Base-by-base conservation (phyloP, 2,888 invertebrate genomes). In the Drosophila pseudotalamancana region DNA sequence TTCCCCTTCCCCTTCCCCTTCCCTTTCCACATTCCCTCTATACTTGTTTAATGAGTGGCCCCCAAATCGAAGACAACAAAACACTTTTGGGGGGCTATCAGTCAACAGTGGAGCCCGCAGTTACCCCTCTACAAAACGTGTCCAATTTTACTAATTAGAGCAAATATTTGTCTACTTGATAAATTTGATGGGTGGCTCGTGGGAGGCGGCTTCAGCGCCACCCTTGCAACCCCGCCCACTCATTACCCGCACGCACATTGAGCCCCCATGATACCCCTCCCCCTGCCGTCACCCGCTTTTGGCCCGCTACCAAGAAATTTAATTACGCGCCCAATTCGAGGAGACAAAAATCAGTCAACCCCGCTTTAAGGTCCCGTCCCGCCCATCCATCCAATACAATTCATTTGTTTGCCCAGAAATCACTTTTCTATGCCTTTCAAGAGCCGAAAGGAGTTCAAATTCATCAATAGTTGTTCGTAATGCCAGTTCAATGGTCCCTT, bases 131-230 rank as follows among this genome's bases (percentile, higher is more conserved):
- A 45, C 27, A 21, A 49, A 66, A 75, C 73, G 75, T 73, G 73
- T 75, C 75, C 75, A 75, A 73, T 73, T 73, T 70, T 75, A 75
- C 73, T 73, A 73, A 73, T 73, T 73, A 75, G 71, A 66, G 70
- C 75, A 73, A 73, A 73, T 73, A 73, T 73, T 73, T 73, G 75
- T 55, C 62, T 75, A 66, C 75, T 73, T 74, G 60, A 74, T 70
- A 69, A 61, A 63, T 72, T 59, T 49, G 48, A 50, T 61, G 43
- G 46, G 48, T 19, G 43, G 43, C 43, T n/a, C n/a, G n/a, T n/a
- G n/a, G n/a, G n/a, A n/a, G 12, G 29, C 25, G 6, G 6, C 6
- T 32, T 27, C 31, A 43, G 23, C 12, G 14, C 63, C 56, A 45
- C 29, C 50, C 46, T 45, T 40, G 14, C 19, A 25, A 6, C 51